These are phyloP conservation scores for Cavia aperea DNA, from an alignment of 2,113 vertebrate species.

Conservation along the genomic window DNA sequence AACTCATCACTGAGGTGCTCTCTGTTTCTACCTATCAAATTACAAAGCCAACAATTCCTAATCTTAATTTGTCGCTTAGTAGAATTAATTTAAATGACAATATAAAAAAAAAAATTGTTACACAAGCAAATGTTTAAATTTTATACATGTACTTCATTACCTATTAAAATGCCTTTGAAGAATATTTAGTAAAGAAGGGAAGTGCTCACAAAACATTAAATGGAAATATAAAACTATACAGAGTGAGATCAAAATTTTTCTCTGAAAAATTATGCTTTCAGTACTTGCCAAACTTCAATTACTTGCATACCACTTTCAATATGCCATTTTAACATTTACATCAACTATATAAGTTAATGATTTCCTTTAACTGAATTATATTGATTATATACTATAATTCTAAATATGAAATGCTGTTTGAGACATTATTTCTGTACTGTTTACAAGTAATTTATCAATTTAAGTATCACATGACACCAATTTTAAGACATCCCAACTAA, in stretches of 20 bases:
- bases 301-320: neutral
- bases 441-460: constrained; percentile 2
- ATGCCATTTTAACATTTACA: neutral
- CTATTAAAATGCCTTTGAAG: neutral
- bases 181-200: constrained; percentile 9
- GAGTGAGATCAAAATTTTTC: neutral
- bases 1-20: neutral
- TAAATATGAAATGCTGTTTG: neutral
- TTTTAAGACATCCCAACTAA: constrained; percentile 34
- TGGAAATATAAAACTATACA: neutral
- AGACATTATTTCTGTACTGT: neutral
- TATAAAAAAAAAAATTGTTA: constrained; percentile 20
- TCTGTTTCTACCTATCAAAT: neutral
- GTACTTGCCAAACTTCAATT: neutral
- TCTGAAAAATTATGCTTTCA: neutral
- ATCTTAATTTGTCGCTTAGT: neutral
- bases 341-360: neutral
- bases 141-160: neutral
- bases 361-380: neutral
- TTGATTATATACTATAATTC: neutral
- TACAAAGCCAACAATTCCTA: constrained; percentile 5
- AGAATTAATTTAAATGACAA: constrained; percentile 28
- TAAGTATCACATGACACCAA: neutral
- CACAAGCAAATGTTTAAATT: constrained; percentile 2
- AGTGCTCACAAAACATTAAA: neutral